A percentile compares a stretch with the other conserved stretches of the same genome.
These are phyloP conservation scores for Druon quercuslanigerum DNA, from an alignment of 1,140 invertebrate species.

Conservation along the genomic window DNA sequence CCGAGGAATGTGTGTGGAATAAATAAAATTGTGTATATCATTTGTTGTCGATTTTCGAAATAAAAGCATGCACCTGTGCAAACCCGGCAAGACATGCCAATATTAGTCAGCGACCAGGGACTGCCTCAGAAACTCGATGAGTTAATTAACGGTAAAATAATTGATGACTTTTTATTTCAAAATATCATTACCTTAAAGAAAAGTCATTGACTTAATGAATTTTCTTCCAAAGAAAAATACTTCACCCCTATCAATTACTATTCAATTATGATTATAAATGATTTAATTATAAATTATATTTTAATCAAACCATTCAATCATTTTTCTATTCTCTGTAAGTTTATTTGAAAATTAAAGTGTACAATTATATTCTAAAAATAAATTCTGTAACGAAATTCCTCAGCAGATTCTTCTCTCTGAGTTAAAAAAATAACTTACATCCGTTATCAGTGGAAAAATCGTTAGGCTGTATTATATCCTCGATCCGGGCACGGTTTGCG, in stretches of 20 bases:
- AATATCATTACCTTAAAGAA: conserved; percentile 9
- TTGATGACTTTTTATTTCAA: conserved; percentile 34
- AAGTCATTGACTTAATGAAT: conserved; percentile 7
- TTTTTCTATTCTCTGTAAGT: no score
- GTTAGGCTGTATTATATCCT: conserved; percentile 11
- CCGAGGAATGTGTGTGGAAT: not conserved
- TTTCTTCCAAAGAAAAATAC: not conserved
- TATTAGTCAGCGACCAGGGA: conserved; percentile 11
- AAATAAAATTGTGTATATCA: conserved; percentile 3
- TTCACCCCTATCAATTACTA: not conserved
- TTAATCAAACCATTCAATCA: no score
- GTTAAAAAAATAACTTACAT: not conserved
- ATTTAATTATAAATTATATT: no score
- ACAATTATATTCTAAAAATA: not conserved
- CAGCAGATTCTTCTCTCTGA: not conserved
- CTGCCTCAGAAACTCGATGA: conserved; percentile 24
- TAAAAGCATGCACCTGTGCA: conserved; percentile 28
- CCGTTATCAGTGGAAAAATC: conserved; percentile 4
- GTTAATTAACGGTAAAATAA: conserved; percentile 45
- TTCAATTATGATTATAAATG: no score
- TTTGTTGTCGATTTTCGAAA: conserved; percentile 11
- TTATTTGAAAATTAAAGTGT: no score
- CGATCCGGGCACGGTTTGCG: conserved; percentile 12
- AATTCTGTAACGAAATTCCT: not conserved
- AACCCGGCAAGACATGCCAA: conserved; percentile 25